Conservation (phyloP, 2,888 invertebrate genomes). For the Esperia sulphurella region DNA sequence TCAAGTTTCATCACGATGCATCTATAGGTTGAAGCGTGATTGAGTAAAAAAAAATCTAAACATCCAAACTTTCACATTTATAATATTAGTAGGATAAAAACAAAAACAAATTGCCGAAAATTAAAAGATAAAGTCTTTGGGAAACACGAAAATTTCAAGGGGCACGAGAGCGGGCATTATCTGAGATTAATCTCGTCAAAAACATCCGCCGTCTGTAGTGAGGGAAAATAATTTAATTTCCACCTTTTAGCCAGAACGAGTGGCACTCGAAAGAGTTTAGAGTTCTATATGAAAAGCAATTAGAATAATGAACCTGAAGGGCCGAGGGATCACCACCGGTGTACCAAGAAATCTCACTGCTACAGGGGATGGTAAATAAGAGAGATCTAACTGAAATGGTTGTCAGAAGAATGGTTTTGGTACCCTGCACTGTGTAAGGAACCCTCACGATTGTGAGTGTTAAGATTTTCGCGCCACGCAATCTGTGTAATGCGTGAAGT, state of each 20-base stretch:
- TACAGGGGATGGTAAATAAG: neutral
- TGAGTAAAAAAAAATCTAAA: too few species aligned
- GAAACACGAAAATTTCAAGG: constrained; percentile 19
- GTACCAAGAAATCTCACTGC: constrained; percentile 18
- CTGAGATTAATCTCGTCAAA: constrained; percentile 53
- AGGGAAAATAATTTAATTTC: constrained; percentile 70
- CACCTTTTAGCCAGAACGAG: constrained; percentile 39
- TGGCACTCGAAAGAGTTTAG: constrained; percentile 60
- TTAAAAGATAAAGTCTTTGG: constrained; percentile 22
- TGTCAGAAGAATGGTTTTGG: constrained; percentile 20
- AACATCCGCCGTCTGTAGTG: constrained; percentile 37
- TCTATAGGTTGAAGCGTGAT: too few species aligned
- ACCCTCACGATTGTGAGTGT: constrained; percentile 26
- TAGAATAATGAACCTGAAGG: constrained; percentile 71
- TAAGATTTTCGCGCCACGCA: constrained; percentile 36
- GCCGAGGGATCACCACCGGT: constrained; percentile 27
- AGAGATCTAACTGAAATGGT: constrained; percentile 13
- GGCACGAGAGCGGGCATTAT: constrained; percentile 38
- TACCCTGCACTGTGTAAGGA: constrained; percentile 15
- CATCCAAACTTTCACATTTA: too few species aligned
- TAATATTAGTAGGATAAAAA: too few species aligned
- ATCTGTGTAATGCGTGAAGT: constrained; percentile 63
- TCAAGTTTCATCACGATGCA: too few species aligned
- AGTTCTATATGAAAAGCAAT: constrained; percentile 62
- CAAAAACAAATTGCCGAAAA: constrained; percentile 11